phyloP scores from a whole-genome alignment of 92 coral and sea anemone species.

The Blastomussa wellsi region DNA sequence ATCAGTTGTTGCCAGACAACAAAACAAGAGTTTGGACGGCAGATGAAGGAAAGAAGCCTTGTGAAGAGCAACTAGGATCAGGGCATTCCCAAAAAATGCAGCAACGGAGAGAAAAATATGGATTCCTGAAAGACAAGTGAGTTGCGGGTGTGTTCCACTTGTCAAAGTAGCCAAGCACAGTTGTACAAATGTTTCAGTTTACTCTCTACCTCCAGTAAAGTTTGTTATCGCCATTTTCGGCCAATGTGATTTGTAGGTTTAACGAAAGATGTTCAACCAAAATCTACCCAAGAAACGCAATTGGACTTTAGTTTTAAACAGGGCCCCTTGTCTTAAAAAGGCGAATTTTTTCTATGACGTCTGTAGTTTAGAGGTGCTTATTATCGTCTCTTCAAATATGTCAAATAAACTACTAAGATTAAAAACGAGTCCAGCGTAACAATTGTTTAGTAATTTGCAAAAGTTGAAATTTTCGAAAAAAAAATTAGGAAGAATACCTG shows the following conservation, averaged over 20 bases:
- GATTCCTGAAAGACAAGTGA: not conserved
- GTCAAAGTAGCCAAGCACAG: not conserved
- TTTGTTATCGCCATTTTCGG: too few species aligned
- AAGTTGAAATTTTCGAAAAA: not conserved
- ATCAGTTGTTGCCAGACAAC: conserved; percentile 12
- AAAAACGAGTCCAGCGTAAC: not conserved
- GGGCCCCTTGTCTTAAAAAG: too few species aligned
- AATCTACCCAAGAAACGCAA: too few species aligned
- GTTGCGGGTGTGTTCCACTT: not conserved
- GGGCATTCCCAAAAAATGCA: conserved; percentile 3
- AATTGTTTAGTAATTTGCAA: not conserved
- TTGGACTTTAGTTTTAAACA: too few species aligned
- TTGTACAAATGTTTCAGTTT: not conserved
- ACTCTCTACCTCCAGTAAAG: too few species aligned
- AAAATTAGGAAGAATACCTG: not conserved
- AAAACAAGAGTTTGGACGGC: conserved; percentile 15
- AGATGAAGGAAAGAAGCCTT: not conserved
- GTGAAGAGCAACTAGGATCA: conserved; percentile 7
- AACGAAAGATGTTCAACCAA: too few species aligned
- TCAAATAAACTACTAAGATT: too few species aligned
- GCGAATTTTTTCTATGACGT: too few species aligned
- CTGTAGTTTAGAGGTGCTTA: too few species aligned
- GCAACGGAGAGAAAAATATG: not conserved
- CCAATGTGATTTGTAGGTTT: too few species aligned
- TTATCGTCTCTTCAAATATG: too few species aligned